A percentile compares a stretch with the other conserved stretches of the same genome.
phyloP scores from a whole-genome alignment of 2,113 vertebrate species.

The Phaethon lepturus region DNA sequence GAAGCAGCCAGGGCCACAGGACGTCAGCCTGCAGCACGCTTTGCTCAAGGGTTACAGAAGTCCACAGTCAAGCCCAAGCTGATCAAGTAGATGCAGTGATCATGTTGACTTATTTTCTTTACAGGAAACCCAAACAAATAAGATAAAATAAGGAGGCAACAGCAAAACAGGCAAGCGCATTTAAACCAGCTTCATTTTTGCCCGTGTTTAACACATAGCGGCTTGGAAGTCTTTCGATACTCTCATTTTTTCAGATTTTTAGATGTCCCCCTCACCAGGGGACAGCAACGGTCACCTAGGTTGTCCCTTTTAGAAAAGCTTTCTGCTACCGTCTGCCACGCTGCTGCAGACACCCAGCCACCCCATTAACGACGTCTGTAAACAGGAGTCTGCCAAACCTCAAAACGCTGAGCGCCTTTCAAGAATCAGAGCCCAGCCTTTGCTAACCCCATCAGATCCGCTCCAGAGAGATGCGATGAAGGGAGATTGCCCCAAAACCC shows the following conservation, averaged over 20 bases:
- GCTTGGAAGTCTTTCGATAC: background rate
- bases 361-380: background rate
- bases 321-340: background rate
- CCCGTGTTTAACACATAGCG: accelerated
- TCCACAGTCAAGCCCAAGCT: background rate
- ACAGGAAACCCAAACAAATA: background rate
- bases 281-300: background rate
- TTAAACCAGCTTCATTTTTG: background rate
- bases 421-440: background rate
- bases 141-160: background rate
- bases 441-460: background rate
- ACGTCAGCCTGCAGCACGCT: background rate
- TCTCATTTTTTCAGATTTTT: background rate
- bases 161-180: background rate
- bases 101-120: background rate
- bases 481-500: background rate
- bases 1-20: background rate
- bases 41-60: background rate
- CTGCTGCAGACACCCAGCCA: background rate
- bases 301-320: background rate
- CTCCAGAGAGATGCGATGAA: background rate
- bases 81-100: background rate
- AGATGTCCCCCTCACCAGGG: background rate
- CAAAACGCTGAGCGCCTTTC: background rate
- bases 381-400: background rate